phyloP scores from a whole-genome alignment of 2,888 invertebrate genomes.

The Drosophila lutescens region DNA sequence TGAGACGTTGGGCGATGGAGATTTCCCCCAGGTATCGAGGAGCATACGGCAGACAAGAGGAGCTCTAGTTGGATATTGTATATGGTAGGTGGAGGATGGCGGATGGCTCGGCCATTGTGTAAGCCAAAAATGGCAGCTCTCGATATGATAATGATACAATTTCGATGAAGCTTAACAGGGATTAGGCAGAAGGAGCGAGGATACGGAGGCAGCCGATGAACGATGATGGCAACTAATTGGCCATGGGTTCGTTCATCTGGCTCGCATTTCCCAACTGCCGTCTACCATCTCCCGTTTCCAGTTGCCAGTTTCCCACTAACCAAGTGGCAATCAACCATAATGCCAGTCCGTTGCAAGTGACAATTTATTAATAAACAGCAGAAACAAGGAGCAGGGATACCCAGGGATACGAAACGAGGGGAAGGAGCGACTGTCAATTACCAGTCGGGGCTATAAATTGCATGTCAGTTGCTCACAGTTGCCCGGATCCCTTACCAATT shows the following conservation, averaged over 20 bases:
- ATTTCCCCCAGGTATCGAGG: slow-evolving; percentile 69
- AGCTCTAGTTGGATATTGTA: slow-evolving; percentile 10
- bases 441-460: slow-evolving; percentile 70
- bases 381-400: slow-evolving; percentile 24
- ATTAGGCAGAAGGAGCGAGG: slow-evolving; percentile 50
- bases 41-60: slow-evolving; percentile 8
- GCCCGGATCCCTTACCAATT: slow-evolving; percentile 47
- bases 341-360: slow-evolving; percentile 64
- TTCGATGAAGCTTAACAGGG: slow-evolving; percentile 73
- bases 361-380: slow-evolving; percentile 77
- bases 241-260: slow-evolving; percentile 40
- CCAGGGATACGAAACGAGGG: neutral
- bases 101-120: slow-evolving; percentile 28
- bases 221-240: slow-evolving; percentile 76
- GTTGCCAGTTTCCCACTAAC: neutral
- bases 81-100: neutral
- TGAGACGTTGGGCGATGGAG: slow-evolving; percentile 29
- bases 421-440: slow-evolving; percentile 62
- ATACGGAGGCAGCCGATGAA: slow-evolving; percentile 41
- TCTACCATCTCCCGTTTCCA: neutral
- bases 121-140: slow-evolving; percentile 63
- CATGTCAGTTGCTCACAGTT: slow-evolving; percentile 58
- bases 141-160: slow-evolving; percentile 79
- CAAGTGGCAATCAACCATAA: slow-evolving; percentile 46
- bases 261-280: slow-evolving; percentile 7